These are phyloP conservation scores for Acanthopleura granulata DNA, from an alignment of 2,888 invertebrate genomes.

Conservation along the genomic window DNA sequence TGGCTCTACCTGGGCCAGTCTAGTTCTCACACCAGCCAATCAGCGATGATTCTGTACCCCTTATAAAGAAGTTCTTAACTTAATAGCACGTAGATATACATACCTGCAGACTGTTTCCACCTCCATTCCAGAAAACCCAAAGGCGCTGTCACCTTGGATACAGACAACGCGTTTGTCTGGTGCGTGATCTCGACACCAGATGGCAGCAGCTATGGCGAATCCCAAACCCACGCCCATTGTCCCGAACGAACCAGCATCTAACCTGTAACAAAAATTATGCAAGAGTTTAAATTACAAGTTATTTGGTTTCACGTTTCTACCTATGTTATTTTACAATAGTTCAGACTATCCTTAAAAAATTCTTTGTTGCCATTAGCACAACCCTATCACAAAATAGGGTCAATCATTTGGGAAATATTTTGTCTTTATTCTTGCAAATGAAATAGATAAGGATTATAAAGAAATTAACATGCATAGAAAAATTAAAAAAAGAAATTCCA, in stretches of 20 bases:
- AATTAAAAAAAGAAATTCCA: too few relatives aligned
- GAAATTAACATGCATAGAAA: too few relatives aligned
- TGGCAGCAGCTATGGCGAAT: conserved; percentile 91
- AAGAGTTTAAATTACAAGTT: not conserved
- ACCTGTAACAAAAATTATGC: conserved; percentile 70
- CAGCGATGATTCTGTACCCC: too few relatives aligned
- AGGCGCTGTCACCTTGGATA: conserved; percentile 97
- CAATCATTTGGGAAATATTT: too few relatives aligned
- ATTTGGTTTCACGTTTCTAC: not conserved
- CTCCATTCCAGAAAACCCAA: conserved; percentile 99
- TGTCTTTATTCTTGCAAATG: too few relatives aligned
- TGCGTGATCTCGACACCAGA: conserved; percentile 86
- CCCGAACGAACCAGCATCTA: conserved; percentile 97
- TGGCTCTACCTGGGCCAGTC: too few relatives aligned
- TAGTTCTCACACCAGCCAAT: too few relatives aligned
- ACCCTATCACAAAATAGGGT: too few relatives aligned
- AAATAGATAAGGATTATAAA: too few relatives aligned
- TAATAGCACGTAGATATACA: not conserved
- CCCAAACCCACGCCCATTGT: conserved; percentile 97
- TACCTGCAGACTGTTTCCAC: conserved; percentile 91
- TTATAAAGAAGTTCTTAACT: too few relatives aligned
- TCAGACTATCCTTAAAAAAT: too few relatives aligned
- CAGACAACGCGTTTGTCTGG: conserved; percentile 89
- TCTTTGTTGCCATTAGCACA: too few relatives aligned
- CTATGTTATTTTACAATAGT: not conserved